These are phyloP conservation scores for Lepus oiostolus DNA, from an alignment of 2,797 vertebrate species.

Conservation along the genomic window DNA sequence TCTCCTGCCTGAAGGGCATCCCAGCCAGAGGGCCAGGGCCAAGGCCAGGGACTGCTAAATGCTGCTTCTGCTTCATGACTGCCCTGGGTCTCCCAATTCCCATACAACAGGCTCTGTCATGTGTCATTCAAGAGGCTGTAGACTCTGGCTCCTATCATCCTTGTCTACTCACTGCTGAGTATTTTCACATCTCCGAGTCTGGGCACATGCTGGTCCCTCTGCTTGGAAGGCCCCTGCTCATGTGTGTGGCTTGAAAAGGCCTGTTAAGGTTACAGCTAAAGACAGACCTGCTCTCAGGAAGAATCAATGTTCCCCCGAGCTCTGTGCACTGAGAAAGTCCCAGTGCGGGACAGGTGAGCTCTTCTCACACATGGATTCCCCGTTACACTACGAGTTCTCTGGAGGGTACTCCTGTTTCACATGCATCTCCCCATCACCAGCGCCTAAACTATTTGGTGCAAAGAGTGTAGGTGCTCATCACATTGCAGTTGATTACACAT, in stretches of 20 bases:
- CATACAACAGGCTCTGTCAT: neutral
- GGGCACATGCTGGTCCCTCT: neutral
- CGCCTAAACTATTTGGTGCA: neutral
- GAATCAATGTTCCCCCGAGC: neutral
- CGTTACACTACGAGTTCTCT: neutral
- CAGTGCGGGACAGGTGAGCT: too few species aligned
- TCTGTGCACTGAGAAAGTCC: neutral
- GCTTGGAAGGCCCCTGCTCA: neutral
- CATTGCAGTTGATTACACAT: rapidly evolving
- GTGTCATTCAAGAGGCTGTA: too few species aligned
- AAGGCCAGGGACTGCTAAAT: rapidly evolving
- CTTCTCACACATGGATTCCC: neutral
- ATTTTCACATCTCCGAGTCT: neutral
- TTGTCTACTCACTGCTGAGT: neutral
- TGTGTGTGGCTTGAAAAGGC: neutral
- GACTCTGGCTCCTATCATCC: rapidly evolving
- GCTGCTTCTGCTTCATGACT: neutral
- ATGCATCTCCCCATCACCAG: neutral
- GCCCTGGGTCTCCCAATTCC: rapidly evolving
- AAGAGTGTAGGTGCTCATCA: neutral
- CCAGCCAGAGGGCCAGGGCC: neutral
- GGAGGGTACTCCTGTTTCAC: neutral
- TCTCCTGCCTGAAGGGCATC: neutral
- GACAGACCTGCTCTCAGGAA: neutral
- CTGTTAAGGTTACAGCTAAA: neutral